A percentile compares a stretch with the other conserved stretches of the same genome.
Evolutionary conservation across 2,797 vertebrate species (phyloP).

Genomic region (Bradypus variegatus): DNA sequence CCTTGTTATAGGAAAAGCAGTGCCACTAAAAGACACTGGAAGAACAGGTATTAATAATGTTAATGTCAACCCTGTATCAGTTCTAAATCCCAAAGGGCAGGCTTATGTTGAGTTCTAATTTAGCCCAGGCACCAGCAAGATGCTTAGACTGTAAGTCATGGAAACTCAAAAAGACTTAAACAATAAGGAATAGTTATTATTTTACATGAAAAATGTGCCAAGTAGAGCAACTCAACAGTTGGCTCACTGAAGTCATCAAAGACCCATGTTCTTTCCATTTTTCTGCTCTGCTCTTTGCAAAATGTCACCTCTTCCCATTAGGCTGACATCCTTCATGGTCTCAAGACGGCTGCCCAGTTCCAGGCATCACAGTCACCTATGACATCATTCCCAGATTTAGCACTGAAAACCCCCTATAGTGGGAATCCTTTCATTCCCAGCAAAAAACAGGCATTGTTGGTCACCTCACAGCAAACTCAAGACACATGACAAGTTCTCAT

Average conservation of each 20-base stretch:
- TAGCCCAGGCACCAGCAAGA: background rate
- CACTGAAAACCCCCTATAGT: background rate
- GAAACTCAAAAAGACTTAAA: background rate
- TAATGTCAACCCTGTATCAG: background rate
- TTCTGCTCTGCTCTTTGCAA: background rate
- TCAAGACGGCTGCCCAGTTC: background rate
- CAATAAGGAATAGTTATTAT: background rate
- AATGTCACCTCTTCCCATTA: background rate
- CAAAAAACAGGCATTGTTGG: background rate
- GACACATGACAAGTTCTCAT: background rate
- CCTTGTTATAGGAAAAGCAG: background rate
- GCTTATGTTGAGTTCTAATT: background rate
- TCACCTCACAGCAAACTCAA: background rate
- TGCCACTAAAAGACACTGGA: background rate
- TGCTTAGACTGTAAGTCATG: background rate
- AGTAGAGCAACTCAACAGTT: background rate
- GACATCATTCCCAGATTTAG: background rate
- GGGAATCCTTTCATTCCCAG: background rate
- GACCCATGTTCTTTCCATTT: background rate
- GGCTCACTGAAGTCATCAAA: background rate
- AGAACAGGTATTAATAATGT: background rate
- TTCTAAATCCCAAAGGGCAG: background rate
- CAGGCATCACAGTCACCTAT: background rate
- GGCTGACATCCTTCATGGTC: background rate
- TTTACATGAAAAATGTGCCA: background rate